These are phyloP conservation scores for Megalonaias nervosa DNA, from an alignment of 1,140 invertebrate genomes.

Conservation along the genomic window DNA sequence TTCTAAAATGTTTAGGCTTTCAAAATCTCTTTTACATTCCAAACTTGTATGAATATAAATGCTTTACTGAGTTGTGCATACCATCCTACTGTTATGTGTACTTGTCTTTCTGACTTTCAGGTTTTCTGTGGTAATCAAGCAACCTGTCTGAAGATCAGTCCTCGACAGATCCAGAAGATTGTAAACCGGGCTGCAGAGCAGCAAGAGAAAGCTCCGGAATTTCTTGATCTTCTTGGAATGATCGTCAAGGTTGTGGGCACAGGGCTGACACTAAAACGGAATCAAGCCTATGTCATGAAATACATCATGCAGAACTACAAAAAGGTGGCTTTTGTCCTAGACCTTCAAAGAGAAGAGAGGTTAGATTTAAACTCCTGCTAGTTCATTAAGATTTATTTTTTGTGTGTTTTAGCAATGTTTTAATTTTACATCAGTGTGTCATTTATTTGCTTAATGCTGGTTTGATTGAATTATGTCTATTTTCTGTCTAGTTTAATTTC, in stretches of 20 bases:
- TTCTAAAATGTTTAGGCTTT: too few relatives aligned
- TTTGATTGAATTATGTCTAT: too few relatives aligned
- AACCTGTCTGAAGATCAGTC: constrained; percentile 69
- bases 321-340: constrained; percentile 67
- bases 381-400: neutral
- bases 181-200: constrained; percentile 65
- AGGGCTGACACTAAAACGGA: constrained; percentile 69
- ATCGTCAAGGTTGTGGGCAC: constrained; percentile 70
- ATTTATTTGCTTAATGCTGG: too few relatives aligned
- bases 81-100: too few relatives aligned
- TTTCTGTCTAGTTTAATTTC: too few relatives aligned
- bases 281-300: constrained; percentile 71
- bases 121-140: constrained; percentile 71
- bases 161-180: constrained; percentile 69
- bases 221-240: constrained; percentile 69
- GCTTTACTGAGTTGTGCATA: too few relatives aligned
- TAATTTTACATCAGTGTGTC: too few relatives aligned
- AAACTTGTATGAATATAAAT: too few relatives aligned
- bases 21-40: too few relatives aligned
- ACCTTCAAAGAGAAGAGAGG: constrained; percentile 64
- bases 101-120: constrained; percentile 32
- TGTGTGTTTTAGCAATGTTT: too few relatives aligned
- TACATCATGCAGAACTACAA: constrained; percentile 72
- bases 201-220: constrained; percentile 66
- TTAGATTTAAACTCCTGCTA: constrained; percentile 20